A percentile compares a stretch with the other conserved stretches of the same genome.
These are phyloP conservation scores for Thelaira solivaga DNA, from an alignment of 2,888 invertebrate genomes.

Conservation along the genomic window DNA sequence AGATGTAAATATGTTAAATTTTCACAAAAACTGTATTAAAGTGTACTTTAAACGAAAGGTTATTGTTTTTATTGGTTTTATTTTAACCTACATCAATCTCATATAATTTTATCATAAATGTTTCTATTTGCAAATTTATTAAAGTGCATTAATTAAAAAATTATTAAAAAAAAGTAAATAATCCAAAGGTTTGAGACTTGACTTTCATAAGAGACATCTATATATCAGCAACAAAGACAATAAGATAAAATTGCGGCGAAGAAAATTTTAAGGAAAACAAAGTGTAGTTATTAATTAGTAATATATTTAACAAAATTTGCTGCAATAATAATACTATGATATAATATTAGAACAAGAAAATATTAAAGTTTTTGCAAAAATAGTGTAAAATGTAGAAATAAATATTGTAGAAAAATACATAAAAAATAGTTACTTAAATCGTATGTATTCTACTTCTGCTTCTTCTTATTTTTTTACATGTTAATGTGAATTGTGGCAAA, in stretches of 20 bases:
- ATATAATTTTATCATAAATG: too few species aligned
- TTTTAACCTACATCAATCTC: too few species aligned
- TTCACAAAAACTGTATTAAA: too few species aligned
- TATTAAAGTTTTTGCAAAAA: background rate
- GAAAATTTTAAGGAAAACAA: constrained; percentile 11
- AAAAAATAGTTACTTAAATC: constrained; percentile 21
- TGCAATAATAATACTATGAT: background rate
- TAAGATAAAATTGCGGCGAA: constrained; percentile 48
- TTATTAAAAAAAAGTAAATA: constrained; percentile 3
- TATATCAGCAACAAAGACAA: constrained; percentile 47
- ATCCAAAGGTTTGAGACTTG: constrained; percentile 40
- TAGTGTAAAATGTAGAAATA: background rate
- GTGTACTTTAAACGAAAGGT: too few species aligned
- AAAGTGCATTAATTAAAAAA: background rate
- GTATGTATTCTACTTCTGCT: constrained; percentile 44
- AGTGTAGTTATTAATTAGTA: background rate
- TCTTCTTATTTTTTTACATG: constrained; percentile 41
- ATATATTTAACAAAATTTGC: background rate
- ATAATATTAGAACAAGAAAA: too few species aligned
- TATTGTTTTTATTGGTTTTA: too few species aligned
- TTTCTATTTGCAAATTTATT: too few species aligned
- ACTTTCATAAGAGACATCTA: constrained; percentile 45
- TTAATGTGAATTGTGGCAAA: constrained; percentile 53
- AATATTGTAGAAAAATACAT: background rate
- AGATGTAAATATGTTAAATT: too few species aligned